Conservation (phyloP, 2,113 vertebrate species). For the Mobula birostris region DNA sequence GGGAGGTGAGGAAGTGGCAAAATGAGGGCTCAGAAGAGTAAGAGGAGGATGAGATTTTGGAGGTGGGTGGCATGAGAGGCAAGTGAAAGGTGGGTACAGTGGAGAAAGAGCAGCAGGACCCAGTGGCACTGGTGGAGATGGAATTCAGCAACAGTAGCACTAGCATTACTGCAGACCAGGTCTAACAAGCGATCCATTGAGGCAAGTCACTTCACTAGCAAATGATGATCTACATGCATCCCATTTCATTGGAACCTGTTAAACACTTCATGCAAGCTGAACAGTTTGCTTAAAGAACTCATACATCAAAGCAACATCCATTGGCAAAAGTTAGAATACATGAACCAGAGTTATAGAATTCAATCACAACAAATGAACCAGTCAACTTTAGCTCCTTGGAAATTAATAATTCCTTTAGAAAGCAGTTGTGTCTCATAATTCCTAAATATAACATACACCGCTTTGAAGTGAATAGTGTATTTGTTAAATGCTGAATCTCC, state of each 20-base stretch:
- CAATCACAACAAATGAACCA: neutral
- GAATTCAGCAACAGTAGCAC: neutral
- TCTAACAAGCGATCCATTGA: neutral
- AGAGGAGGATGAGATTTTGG: too few relatives aligned
- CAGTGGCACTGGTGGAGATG: too few relatives aligned
- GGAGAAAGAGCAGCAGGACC: too few relatives aligned
- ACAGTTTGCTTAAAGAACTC: neutral
- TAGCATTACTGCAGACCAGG: neutral
- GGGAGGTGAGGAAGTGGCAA: too few relatives aligned
- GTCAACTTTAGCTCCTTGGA: neutral
- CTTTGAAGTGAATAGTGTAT: neutral
- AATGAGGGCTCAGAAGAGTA: too few relatives aligned
- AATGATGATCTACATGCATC: neutral
- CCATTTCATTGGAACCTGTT: neutral
- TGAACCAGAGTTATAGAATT: too few relatives aligned
- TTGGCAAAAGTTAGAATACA: neutral
- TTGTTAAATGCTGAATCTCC: neutral
- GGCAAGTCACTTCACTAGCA: neutral
- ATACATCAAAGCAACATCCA: neutral
- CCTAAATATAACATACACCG: neutral
- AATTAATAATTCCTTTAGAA: neutral
- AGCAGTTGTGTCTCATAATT: neutral
- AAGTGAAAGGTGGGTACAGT: too few relatives aligned
- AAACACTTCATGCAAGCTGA: neutral
- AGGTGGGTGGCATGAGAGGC: too few relatives aligned